These are phyloP conservation scores for Muscicapa comitata DNA, from an alignment of 2,797 vertebrate species.

Conservation along the genomic window DNA sequence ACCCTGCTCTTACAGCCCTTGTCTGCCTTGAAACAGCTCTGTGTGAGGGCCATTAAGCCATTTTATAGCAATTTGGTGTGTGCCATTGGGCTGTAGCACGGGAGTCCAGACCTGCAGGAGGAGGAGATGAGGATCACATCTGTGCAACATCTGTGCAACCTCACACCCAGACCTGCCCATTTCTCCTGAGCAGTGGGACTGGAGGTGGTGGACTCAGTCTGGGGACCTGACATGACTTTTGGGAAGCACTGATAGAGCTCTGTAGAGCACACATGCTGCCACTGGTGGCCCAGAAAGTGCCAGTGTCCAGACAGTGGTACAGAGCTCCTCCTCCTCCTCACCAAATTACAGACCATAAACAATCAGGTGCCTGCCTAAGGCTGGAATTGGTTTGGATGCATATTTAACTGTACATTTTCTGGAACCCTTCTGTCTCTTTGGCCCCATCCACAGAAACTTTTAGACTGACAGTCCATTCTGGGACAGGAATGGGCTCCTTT, in stretches of 20 bases:
- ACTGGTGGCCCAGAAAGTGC: not conserved
- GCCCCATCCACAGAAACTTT: not conserved
- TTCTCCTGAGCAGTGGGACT: not conserved
- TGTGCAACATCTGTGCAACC: not conserved
- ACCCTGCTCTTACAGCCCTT: not conserved
- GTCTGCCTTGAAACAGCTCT: not conserved
- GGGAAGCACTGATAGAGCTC: not conserved
- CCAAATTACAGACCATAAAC: not conserved
- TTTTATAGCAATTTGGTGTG: not conserved
- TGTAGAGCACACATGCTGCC: not conserved
- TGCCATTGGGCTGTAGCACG: not conserved
- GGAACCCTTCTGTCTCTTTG: not conserved
- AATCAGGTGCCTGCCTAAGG: not conserved
- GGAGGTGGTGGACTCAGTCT: not conserved
- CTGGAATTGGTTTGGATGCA: not conserved
- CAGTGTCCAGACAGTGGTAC: fast-evolving
- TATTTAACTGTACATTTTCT: not conserved
- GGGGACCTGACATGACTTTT: not conserved
- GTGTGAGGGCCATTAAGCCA: not conserved
- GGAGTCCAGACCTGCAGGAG: not conserved
- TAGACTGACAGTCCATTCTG: not conserved
- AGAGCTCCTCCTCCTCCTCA: not conserved
- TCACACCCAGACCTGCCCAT: not conserved
- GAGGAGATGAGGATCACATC: not conserved
- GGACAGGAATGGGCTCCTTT: not conserved